Percentiles rank a stretch among this genome's conserved stretches.
These are phyloP conservation scores for Ceyx erithaca DNA, from an alignment of 2,797 vertebrate species.

Conservation along the genomic window DNA sequence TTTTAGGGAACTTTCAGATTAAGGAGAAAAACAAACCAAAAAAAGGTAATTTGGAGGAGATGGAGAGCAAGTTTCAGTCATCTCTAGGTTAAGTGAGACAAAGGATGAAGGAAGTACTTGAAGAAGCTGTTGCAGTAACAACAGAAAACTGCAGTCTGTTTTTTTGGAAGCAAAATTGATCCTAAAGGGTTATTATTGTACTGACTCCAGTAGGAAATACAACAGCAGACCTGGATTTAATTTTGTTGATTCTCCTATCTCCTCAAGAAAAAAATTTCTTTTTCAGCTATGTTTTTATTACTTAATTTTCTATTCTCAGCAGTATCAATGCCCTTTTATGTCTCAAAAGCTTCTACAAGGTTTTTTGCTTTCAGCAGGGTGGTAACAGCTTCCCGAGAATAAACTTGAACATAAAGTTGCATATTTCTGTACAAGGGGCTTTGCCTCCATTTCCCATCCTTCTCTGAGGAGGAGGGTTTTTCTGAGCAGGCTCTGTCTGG, in stretches of 20 bases:
- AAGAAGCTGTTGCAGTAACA: not conserved
- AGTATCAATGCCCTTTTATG: not conserved
- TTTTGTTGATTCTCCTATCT: not conserved
- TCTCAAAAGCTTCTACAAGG: not conserved
- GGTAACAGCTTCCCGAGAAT: not conserved
- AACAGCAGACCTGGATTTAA: not conserved
- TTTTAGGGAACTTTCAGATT: not conserved
- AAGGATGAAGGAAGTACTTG: not conserved
- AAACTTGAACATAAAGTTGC: not conserved
- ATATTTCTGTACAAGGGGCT: not conserved
- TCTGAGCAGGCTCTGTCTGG: not conserved
- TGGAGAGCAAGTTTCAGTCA: not conserved
- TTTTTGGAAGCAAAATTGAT: not conserved
- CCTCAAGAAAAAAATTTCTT: not conserved
- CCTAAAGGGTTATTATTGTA: not conserved
- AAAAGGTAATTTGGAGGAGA: not conserved
- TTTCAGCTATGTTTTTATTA: not conserved
- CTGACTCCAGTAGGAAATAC: not conserved
- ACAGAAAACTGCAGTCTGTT: not conserved
- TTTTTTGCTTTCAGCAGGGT: not conserved
- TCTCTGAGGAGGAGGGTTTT: not conserved
- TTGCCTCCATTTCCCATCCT: not conserved
- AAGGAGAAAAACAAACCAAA: not conserved
- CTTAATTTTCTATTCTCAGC: not conserved
- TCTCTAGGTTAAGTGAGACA: not conserved